phyloP scores from a whole-genome alignment of 2,888 invertebrate species.

The Reticulitermes lucifugus region DNA sequence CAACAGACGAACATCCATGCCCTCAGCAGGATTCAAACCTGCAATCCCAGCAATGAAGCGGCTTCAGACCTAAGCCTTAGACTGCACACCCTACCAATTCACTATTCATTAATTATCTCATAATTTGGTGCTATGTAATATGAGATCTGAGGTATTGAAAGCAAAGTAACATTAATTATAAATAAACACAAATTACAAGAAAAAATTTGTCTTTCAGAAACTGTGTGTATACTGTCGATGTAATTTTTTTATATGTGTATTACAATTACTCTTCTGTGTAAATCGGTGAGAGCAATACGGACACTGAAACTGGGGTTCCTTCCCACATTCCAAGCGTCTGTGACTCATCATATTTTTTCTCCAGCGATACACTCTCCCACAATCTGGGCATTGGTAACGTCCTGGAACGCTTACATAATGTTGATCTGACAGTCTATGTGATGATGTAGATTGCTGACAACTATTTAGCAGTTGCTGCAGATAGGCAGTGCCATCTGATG shows the following conservation, averaged over 20 bases:
- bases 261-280: conserved; percentile 55
- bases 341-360: conserved; percentile 54
- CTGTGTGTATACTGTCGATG: conserved; percentile 34
- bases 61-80: no score
- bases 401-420: background rate
- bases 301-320: conserved; percentile 58
- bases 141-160: no score
- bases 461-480: background rate
- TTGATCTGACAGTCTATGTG: conserved; percentile 5
- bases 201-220: background rate
- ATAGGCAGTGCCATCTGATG: background rate
- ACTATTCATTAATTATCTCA: no score
- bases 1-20: no score
- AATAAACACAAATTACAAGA: no score
- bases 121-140: no score
- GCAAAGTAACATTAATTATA: no score
- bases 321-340: conserved; percentile 56
- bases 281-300: conserved; percentile 57
- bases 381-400: conserved; percentile 39
- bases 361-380: conserved; percentile 53
- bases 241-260: conserved; percentile 53
- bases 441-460: background rate
- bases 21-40: no score
- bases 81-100: no score
- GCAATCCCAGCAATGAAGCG: no score